A percentile compares a stretch with the other conserved stretches of the same genome.
phyloP scores from a whole-genome alignment of 2,797 vertebrate genomes.

The Megalops cyprinoides region DNA sequence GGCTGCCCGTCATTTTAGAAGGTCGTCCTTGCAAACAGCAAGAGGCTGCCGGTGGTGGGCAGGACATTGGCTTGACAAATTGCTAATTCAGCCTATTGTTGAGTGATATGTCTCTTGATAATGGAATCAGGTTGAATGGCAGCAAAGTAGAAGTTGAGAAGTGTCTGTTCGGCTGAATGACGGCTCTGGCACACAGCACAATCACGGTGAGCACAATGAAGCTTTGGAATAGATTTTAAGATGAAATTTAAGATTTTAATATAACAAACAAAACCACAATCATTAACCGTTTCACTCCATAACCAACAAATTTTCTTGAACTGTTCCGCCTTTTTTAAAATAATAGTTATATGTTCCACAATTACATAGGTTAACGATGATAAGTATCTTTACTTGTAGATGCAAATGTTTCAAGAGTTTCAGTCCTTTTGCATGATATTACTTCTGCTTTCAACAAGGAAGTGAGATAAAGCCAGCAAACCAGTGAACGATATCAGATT shows the following conservation, averaged over 20 bases:
- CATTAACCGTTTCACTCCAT: not conserved
- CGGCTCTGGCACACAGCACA: not conserved
- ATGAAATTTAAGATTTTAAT: too few species aligned
- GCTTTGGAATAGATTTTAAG: too few species aligned
- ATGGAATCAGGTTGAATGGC: conserved; percentile 11
- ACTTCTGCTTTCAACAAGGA: not conserved
- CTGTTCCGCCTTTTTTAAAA: not conserved
- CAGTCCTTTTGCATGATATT: conserved; percentile 10
- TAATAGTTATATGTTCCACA: not conserved
- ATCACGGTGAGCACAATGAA: not conserved
- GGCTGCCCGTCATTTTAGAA: not conserved
- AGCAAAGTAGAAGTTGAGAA: not conserved
- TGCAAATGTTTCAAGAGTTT: conserved; percentile 16
- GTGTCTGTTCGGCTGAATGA: not conserved
- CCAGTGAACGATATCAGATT: not conserved
- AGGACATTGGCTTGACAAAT: not conserved
- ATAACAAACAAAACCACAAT: not conserved
- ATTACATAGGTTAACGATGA: not conserved
- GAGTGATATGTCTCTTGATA: not conserved
- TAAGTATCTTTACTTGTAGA: not conserved
- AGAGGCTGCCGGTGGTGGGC: not conserved
- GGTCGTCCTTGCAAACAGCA: not conserved
- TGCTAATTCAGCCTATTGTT: not conserved
- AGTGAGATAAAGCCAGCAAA: not conserved
- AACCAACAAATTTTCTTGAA: not conserved